Evolutionary conservation across 2,888 invertebrate genomes (phyloP).

Genomic region (Serrognathus titanus): DNA sequence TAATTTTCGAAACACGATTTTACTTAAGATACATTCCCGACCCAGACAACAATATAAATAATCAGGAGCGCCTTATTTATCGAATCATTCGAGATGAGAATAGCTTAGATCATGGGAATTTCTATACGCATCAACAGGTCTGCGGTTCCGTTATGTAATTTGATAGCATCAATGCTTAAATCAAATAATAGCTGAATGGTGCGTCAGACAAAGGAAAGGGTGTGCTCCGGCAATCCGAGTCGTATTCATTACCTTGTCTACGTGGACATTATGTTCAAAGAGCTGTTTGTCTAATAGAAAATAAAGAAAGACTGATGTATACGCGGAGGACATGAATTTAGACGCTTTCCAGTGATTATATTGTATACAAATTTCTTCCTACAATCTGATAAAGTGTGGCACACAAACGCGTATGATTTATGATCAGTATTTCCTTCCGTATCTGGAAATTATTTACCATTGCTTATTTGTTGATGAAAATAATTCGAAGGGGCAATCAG

Average conservation of each 20-base stretch:
- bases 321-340: neutral
- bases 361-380: conserved; percentile 1
- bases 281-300: neutral
- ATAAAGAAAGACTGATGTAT: neutral
- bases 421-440: too few relatives aligned
- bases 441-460: too few relatives aligned
- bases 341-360: conserved; percentile 1
- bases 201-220: conserved; percentile 6
- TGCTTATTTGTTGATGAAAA: too few relatives aligned
- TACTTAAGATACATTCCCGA: too few relatives aligned
- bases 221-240: conserved; percentile 1
- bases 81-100: too few relatives aligned
- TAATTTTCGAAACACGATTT: too few relatives aligned
- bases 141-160: conserved; percentile 5
- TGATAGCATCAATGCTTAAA: conserved; percentile 8
- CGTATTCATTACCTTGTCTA: conserved; percentile 6
- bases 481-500: too few relatives aligned
- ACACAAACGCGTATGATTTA: too few relatives aligned
- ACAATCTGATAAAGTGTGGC: too few relatives aligned
- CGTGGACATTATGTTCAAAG: conserved; percentile 3
- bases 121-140: neutral
- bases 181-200: conserved; percentile 7
- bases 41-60: too few relatives aligned
- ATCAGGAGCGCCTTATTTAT: too few relatives aligned
- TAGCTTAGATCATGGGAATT: neutral